Conservation (phyloP, 2,113 vertebrate species). For the Aegithalos caudatus region DNA sequence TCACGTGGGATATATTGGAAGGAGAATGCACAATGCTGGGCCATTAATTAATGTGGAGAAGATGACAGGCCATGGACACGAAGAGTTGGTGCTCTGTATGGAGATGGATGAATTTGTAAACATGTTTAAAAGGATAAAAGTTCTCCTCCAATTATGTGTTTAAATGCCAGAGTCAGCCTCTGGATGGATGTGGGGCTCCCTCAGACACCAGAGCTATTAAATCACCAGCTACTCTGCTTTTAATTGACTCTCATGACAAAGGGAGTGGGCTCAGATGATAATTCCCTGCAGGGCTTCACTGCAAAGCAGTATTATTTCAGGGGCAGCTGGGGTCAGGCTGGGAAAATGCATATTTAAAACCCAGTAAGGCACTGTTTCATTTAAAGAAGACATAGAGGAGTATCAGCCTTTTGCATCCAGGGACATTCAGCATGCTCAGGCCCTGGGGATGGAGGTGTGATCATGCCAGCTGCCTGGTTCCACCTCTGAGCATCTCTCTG, state of each 20-base stretch:
- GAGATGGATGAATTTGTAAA: neutral
- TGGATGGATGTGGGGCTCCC: neutral
- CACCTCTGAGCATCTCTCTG: neutral
- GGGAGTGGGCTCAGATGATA: neutral
- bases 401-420: neutral
- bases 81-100: neutral
- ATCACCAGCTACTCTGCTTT: conserved; percentile 23
- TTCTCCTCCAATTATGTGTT: neutral
- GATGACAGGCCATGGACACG: neutral
- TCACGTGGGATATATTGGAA: fast-evolving
- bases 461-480: neutral
- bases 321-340: conserved; percentile 3
- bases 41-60: neutral
- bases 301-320: neutral
- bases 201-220: conserved; percentile 25
- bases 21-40: neutral
- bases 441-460: neutral
- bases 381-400: neutral
- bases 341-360: neutral
- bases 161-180: neutral
- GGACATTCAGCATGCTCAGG: neutral
- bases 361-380: neutral
- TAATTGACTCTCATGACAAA: conserved; percentile 56
- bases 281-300: neutral
- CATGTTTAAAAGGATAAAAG: neutral